Evolutionary conservation across 35 echinoderm and acorn worm species (phyloP).

Genomic region (Heliocidaris erythrogramma): DNA sequence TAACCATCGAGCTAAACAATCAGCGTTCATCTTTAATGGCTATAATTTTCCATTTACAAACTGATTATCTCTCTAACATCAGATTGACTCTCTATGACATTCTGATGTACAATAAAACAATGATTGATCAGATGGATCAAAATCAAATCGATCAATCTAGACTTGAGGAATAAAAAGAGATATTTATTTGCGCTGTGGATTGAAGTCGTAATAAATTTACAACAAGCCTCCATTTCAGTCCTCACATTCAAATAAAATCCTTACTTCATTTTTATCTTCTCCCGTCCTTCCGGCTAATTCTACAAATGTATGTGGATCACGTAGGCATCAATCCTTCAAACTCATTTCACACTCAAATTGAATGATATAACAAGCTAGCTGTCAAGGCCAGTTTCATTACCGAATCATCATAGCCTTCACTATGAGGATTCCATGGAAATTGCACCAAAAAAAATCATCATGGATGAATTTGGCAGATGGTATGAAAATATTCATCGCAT

Average conservation of each 20-base stretch:
- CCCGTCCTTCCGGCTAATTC: background rate
- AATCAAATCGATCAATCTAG: no score
- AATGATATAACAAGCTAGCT: background rate
- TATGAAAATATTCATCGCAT: background rate
- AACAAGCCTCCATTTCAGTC: background rate
- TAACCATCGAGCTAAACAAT: no score
- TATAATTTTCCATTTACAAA: no score
- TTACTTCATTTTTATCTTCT: background rate
- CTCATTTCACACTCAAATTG: background rate
- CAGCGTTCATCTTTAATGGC: no score
- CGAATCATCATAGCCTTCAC: background rate
- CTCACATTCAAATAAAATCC: background rate
- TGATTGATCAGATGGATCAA: no score
- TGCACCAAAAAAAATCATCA: background rate
- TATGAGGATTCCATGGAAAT: background rate
- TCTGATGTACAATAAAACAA: no score
- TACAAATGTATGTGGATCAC: background rate
- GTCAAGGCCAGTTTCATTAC: background rate
- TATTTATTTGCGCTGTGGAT: no score
- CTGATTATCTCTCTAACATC: no score
- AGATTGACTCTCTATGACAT: no score
- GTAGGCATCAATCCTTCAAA: conserved; percentile 16
- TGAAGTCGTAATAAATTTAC: background rate
- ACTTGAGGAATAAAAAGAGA: no score
- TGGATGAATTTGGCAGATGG: background rate